Evolutionary conservation across 2,888 invertebrate species (phyloP).

Genomic region (Cacoxenus indagator): DNA sequence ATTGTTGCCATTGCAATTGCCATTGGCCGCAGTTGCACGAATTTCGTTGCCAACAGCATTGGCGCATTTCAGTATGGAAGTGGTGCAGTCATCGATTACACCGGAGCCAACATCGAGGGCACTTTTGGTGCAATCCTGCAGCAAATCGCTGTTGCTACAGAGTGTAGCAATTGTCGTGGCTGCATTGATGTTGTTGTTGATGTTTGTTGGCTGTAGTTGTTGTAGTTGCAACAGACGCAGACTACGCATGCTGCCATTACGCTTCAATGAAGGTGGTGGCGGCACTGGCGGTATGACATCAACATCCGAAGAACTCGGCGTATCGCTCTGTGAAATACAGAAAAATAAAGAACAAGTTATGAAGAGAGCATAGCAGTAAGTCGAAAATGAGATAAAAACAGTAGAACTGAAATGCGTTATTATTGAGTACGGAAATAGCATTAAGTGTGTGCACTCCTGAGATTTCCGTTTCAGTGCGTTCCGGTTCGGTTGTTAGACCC

Average conservation of each 20-base stretch:
- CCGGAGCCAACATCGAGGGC: slow-evolving; percentile 48
- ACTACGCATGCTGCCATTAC: slow-evolving; percentile 66
- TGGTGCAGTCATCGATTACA: slow-evolving; percentile 68
- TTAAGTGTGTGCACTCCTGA: not conserved
- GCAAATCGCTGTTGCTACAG: slow-evolving; percentile 58
- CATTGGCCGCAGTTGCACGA: not conserved
- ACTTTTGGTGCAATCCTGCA: slow-evolving; percentile 58
- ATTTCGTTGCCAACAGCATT: slow-evolving; percentile 53
- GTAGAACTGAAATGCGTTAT: not conserved
- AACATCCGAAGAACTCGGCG: slow-evolving; percentile 65
- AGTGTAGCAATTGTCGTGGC: slow-evolving; percentile 47
- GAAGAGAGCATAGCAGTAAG: not conserved
- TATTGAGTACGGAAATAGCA: not conserved
- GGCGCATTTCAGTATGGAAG: slow-evolving; percentile 68
- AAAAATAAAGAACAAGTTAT: not conserved
- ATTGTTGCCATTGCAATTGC: slow-evolving; percentile 31
- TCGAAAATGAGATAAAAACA: slow-evolving; percentile 7
- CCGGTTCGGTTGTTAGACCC: not conserved
- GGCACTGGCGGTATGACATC: slow-evolving; percentile 70
- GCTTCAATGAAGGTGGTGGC: slow-evolving; percentile 66
- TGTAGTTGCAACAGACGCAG: slow-evolving; percentile 55
- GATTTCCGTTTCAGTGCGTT: not conserved
- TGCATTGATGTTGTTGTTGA: slow-evolving; percentile 36
- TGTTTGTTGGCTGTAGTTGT: slow-evolving; percentile 45
- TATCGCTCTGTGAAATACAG: slow-evolving; percentile 59